phyloP scores from a whole-genome alignment of 2,888 invertebrate genomes.

The Nudaria mundana region DNA sequence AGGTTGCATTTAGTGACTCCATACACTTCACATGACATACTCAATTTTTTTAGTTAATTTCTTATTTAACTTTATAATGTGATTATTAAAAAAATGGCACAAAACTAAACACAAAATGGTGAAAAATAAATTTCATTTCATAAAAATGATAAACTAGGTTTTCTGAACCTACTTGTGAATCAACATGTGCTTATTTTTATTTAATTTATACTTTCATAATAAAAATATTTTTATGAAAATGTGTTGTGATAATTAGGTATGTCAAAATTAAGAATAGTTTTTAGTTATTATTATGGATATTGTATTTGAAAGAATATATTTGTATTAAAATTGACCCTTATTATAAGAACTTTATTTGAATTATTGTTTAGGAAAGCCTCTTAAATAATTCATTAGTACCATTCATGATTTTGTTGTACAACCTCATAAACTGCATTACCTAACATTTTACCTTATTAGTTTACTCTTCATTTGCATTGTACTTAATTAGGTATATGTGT shows the following conservation, averaged over 20 bases:
- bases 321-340: not conserved
- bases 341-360: not conserved
- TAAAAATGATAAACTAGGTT: not conserved
- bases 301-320: not conserved
- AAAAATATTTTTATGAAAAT: not conserved
- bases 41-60: too few species aligned
- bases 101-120: not conserved
- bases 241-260: not conserved
- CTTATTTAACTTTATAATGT: too few species aligned
- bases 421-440: not conserved
- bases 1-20: too few species aligned
- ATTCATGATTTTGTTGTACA: not conserved
- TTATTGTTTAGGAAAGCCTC: not conserved
- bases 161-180: not conserved
- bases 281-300: too few species aligned
- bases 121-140: not conserved
- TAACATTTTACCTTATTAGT: too few species aligned
- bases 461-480: slow-evolving; percentile 29
- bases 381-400: not conserved
- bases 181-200: slow-evolving; percentile 3
- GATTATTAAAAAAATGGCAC: not conserved
- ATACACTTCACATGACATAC: too few species aligned
- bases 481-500: slow-evolving; percentile 28
- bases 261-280: too few species aligned
- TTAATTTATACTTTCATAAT: too few species aligned